These are phyloP conservation scores for Neoaliturus tenellus DNA, from an alignment of 2,888 invertebrate genomes.

Conservation along the genomic window DNA sequence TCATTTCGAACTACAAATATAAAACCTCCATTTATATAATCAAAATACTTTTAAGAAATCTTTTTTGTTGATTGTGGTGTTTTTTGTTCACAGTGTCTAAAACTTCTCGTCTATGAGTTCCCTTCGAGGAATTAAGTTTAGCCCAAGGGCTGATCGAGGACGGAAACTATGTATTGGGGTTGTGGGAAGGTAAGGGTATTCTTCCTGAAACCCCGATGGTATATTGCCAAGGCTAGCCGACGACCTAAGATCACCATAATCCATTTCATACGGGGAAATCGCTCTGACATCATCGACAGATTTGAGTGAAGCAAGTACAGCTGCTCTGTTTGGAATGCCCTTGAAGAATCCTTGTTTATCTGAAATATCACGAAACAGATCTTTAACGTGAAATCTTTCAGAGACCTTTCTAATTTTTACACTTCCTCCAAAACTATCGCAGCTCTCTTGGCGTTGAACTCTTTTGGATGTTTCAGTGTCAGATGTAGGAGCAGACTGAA, in stretches of 20 bases:
- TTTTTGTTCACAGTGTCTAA: neutral
- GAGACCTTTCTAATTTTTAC: conserved; percentile 52
- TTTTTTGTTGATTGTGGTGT: too few species aligned
- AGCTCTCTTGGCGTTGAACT: conserved; percentile 38
- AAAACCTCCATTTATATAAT: too few species aligned
- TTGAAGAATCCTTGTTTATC: conserved; percentile 53
- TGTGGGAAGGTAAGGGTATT: conserved; percentile 59
- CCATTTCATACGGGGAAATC: conserved; percentile 30
- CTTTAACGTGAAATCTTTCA: conserved; percentile 57
- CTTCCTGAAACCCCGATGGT: conserved; percentile 55
- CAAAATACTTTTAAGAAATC: too few species aligned
- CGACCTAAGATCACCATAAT: conserved; percentile 16
- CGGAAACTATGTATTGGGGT: conserved; percentile 55
- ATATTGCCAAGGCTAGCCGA: conserved; percentile 54
- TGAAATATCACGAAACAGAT: conserved; percentile 56
- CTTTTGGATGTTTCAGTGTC: conserved; percentile 54
- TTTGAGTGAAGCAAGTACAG: conserved; percentile 56
- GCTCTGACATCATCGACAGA: conserved; percentile 56
- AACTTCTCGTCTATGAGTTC: conserved; percentile 41
- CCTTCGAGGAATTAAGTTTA: conserved; percentile 51
- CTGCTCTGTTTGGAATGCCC: conserved; percentile 57
- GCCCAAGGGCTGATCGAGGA: conserved; percentile 51
- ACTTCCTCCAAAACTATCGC: conserved; percentile 54
- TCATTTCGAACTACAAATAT: too few species aligned
- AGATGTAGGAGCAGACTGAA: conserved; percentile 56